Conservation (phyloP, 2,797 vertebrate genomes). For the Ptychobarbus kaznakovi region DNA sequence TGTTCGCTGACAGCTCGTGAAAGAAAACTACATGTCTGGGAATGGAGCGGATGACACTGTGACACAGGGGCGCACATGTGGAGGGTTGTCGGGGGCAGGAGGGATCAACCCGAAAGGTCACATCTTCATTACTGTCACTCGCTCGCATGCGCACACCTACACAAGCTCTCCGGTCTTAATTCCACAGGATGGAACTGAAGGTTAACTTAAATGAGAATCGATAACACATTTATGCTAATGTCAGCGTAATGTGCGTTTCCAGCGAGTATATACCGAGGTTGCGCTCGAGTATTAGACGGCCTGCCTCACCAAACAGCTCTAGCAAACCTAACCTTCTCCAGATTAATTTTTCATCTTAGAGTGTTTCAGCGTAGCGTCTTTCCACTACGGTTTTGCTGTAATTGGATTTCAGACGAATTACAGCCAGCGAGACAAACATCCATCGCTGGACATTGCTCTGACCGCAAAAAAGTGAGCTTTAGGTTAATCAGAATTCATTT, state of each 20-base stretch:
- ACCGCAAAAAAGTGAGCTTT: slow-evolving; percentile 43
- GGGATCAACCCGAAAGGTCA: slow-evolving; percentile 46
- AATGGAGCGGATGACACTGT: slow-evolving; percentile 18
- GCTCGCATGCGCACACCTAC: slow-evolving; percentile 16
- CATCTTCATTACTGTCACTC: slow-evolving; percentile 40
- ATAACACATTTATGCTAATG: slow-evolving; percentile 60
- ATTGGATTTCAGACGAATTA: slow-evolving; percentile 52
- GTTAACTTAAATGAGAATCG: slow-evolving; percentile 55
- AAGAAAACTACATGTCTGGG: slow-evolving; percentile 16
- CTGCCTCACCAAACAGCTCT: background rate
- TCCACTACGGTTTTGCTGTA: slow-evolving; percentile 43
- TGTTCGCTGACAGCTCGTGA: slow-evolving; percentile 22
- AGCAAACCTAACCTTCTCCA: slow-evolving; percentile 3
- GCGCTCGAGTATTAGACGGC: background rate
- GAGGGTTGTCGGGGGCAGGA: slow-evolving; percentile 3
- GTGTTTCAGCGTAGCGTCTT: slow-evolving; percentile 41
- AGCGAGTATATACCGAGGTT: slow-evolving; percentile 34
- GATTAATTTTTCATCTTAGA: slow-evolving; percentile 50
- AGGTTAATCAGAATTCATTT: slow-evolving; percentile 52
- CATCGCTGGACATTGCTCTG: slow-evolving; percentile 41
- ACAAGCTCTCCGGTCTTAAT: slow-evolving; percentile 30
- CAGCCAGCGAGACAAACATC: slow-evolving; percentile 37
- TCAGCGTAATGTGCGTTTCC: slow-evolving; percentile 50
- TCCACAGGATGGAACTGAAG: slow-evolving; percentile 47
- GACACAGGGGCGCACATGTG: background rate